Evolutionary conservation across 2,797 vertebrate genomes (phyloP), one percentile per base, ranked within the genome.

Genomic region (Nyctibius grandis): DNA sequence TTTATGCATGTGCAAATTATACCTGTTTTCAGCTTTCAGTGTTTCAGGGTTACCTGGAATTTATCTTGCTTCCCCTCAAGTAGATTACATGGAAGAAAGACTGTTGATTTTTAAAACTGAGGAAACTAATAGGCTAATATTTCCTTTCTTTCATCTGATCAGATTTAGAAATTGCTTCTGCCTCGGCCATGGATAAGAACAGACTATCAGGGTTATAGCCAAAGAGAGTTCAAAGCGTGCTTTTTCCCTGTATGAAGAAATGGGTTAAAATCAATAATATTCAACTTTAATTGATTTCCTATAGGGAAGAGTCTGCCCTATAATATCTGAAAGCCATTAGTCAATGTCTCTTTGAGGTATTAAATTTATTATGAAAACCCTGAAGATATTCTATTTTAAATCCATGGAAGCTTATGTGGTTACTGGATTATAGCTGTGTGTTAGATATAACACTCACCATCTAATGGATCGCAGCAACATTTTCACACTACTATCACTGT

Each of bases 331-430:
- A 93, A 96, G 68, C 79, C 89, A 92, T 97, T 95, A 96, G 72
- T 93, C 96, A 95, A 92, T 95, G 92, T 96, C 88, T 88, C 92
- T 96, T 95, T 96, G 96, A 96, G 96, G 89, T 95, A 95, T 84
- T 94, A 88, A 54, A 95, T 95, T 92, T 95, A 84, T 94, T 93
- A 89, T 50, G 85, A 92, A 97, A 94, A 84, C 94, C 93, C 94
- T 65, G 65, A 93, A 96, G 94, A 91, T 63, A 92, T 50, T 95
- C 42, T 92, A 22, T 92, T 94, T 95, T 80, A 94, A 91, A 95
- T 64, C 92, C 59, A 48, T 85, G 61, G 86, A 85, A 81, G 47
- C 67, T 95, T 89, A 92, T 91, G 72, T 91, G 34, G 78, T 96
- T 92, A 93, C 92, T 95, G 87, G 92, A 84, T 96, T 95, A 83